Conservation (phyloP, 2,888 invertebrate genomes). For the Prosopocoilus inquinatus region DNA sequence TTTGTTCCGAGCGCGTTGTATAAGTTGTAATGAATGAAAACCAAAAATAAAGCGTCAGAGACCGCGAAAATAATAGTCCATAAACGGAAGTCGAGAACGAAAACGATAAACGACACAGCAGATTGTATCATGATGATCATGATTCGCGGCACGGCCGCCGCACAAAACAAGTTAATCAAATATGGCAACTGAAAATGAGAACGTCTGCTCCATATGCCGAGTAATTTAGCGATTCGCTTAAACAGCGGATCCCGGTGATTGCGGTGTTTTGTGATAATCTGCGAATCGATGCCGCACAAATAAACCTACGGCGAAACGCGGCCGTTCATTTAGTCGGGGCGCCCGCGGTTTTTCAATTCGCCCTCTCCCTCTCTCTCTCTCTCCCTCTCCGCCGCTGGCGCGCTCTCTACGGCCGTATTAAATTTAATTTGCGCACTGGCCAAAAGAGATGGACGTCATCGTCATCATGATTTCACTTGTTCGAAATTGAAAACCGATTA, state of each 20-base stretch:
- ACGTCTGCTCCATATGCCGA: conserved; percentile 1
- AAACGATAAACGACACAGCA: neutral
- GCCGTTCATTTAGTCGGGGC: conserved; percentile 1
- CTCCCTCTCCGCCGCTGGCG: too few species aligned
- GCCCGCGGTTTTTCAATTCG: too few species aligned
- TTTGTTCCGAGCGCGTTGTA: too few species aligned
- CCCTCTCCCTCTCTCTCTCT: too few species aligned
- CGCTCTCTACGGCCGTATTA: too few species aligned
- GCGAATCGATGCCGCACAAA: conserved; percentile 1
- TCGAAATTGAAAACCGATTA: too few species aligned
- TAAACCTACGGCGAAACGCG: conserved; percentile 1
- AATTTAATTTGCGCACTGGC: too few species aligned
- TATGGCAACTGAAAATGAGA: conserved; percentile 5
- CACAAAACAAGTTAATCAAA: conserved; percentile 26
- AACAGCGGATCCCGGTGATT: conserved; percentile 2
- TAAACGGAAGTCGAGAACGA: neutral
- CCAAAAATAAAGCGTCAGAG: neutral
- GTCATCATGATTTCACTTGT: too few species aligned
- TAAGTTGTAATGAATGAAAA: too few species aligned
- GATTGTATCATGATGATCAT: too few species aligned
- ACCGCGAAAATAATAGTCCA: neutral
- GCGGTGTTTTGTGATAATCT: conserved; percentile 4
- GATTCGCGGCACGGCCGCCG: too few species aligned
- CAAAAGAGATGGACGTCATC: too few species aligned
- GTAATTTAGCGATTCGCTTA: conserved; percentile 3